Evolutionary conservation across 92 coral and sea anemone species (phyloP).

Genomic region (Montipora capitata): DNA sequence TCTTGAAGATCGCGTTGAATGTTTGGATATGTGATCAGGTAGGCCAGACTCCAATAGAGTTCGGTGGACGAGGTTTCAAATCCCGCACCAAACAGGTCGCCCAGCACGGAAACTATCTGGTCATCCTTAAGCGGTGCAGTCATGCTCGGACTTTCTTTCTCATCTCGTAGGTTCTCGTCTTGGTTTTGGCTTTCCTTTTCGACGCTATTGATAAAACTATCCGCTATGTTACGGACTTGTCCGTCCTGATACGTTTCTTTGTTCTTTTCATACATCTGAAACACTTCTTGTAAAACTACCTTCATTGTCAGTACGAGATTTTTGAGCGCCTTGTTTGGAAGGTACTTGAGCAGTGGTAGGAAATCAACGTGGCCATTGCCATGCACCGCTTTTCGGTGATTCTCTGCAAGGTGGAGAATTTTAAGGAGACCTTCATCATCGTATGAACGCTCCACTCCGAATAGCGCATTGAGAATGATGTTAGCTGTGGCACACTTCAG

Average conservation of each 20-base stretch:
- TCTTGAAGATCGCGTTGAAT: slow-evolving; percentile 74
- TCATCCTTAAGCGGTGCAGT: slow-evolving; percentile 42
- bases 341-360: slow-evolving; percentile 76
- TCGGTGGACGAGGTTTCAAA: slow-evolving; percentile 74
- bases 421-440: slow-evolving; percentile 57
- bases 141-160: slow-evolving; percentile 6
- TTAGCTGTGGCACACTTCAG: slow-evolving; percentile 79
- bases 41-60: slow-evolving; percentile 78
- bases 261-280: slow-evolving; percentile 62
- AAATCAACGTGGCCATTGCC: slow-evolving; percentile 75
- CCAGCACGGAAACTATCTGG: slow-evolving; percentile 45
- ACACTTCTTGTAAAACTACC: background rate
- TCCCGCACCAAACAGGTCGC: slow-evolving; percentile 83
- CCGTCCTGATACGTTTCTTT: slow-evolving; percentile 69
- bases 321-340: slow-evolving; percentile 60
- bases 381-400: slow-evolving; percentile 64
- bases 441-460: slow-evolving; percentile 66
- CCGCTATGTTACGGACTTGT: slow-evolving; percentile 80
- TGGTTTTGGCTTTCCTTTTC: slow-evolving; percentile 15
- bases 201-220: slow-evolving; percentile 63
- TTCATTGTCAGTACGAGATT: slow-evolving; percentile 26
- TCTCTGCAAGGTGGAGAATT: slow-evolving; percentile 63
- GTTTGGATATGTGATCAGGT: slow-evolving; percentile 65
- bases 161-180: background rate
- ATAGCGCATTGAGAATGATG: slow-evolving; percentile 74